Evolutionary conservation across 1,140 invertebrate genomes (phyloP).

Genomic region (Yoshiicerus persimilis): DNA sequence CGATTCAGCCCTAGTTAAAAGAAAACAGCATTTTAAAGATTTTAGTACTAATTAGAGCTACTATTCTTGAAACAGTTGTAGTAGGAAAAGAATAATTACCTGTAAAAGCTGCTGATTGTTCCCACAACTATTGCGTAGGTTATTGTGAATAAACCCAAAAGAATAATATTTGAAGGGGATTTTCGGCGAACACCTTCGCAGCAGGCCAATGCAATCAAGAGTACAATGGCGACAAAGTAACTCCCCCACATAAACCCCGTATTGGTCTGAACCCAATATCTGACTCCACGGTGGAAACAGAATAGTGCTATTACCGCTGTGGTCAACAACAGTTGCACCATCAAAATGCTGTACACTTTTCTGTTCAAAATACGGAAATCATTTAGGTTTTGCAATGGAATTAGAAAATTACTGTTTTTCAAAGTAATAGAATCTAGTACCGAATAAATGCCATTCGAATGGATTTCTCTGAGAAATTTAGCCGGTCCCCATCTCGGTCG

Average conservation of each 20-base stretch:
- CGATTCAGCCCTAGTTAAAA: slow-evolving; percentile 20
- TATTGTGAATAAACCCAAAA: slow-evolving; percentile 79
- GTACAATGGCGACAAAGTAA: slow-evolving; percentile 66
- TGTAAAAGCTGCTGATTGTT: slow-evolving; percentile 63
- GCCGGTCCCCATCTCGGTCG: slow-evolving; percentile 55
- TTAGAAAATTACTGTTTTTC: no score
- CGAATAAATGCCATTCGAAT: slow-evolving; percentile 76
- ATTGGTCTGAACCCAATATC: slow-evolving; percentile 49
- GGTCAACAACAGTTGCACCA: slow-evolving; percentile 59
- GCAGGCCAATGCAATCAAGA: slow-evolving; percentile 81
- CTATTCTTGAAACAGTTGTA: slow-evolving; percentile 61
- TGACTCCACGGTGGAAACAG: slow-evolving; percentile 56
- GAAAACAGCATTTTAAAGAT: background rate
- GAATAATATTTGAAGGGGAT: slow-evolving; percentile 85
- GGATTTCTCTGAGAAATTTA: slow-evolving; percentile 72
- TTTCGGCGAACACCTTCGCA: slow-evolving; percentile 77
- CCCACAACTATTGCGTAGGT: slow-evolving; percentile 77
- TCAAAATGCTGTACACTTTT: slow-evolving; percentile 62
- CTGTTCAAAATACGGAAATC: slow-evolving; percentile 35
- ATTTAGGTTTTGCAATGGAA: no score
- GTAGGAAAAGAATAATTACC: slow-evolving; percentile 51
- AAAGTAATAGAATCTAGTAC: no score
- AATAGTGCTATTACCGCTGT: slow-evolving; percentile 59
- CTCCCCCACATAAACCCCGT: slow-evolving; percentile 64
- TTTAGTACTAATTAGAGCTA: slow-evolving; percentile 73